Percentiles rank a stretch among this genome's conserved stretches.
Conservation (phyloP, 2,113 vertebrate genomes). For the Chamaetylas fuelleborni region DNA sequence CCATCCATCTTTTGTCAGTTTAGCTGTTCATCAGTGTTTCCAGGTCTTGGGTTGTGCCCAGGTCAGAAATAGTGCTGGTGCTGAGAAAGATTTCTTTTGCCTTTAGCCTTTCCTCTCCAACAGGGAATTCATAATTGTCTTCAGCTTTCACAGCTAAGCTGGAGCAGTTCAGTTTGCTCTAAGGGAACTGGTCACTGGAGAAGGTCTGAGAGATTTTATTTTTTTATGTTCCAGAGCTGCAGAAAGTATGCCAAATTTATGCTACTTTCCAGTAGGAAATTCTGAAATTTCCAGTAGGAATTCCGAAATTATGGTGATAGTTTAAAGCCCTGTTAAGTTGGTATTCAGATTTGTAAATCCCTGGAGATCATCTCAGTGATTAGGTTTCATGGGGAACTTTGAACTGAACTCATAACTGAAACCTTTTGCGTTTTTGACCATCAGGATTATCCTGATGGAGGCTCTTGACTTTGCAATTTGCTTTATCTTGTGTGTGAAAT, state of each 20-base stretch:
- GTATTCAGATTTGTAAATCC: neutral
- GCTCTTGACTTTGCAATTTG: neutral
- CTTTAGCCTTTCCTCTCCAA: neutral
- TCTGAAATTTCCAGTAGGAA: neutral
- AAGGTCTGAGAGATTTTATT: neutral
- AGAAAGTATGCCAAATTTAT: neutral
- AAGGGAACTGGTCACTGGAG: neutral
- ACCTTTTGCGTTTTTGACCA: neutral
- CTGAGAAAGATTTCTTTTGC: neutral
- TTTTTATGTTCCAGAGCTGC: neutral
- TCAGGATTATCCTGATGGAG: neutral
- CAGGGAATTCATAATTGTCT: neutral
- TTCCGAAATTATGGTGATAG: neutral
- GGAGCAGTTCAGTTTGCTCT: neutral
- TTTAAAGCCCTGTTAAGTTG: neutral
- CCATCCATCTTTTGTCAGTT: neutral
- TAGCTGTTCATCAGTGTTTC: neutral
- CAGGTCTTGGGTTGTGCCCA: neutral
- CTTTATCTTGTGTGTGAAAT: neutral
- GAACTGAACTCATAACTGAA: neutral
- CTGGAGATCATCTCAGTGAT: neutral
- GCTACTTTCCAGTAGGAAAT: neutral
- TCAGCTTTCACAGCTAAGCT: neutral
- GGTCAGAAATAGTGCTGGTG: neutral
- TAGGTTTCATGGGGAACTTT: neutral